Conservation (phyloP, 1,140 invertebrate genomes). For the Drosophila tristis region DNA sequence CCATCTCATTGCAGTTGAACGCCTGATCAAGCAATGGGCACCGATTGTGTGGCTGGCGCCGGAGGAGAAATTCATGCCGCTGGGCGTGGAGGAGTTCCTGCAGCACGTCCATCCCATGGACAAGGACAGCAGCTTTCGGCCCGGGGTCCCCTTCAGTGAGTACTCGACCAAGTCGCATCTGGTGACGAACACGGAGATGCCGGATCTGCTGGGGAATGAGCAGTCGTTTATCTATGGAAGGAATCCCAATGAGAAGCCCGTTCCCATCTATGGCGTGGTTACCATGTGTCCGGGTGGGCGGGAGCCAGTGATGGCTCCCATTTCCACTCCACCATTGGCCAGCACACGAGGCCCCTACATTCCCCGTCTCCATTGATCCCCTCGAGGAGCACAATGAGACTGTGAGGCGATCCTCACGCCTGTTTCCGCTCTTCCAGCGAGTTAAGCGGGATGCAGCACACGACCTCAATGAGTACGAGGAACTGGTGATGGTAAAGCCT, state of each 20-base stretch:
- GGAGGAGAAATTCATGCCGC: constrained; percentile 87
- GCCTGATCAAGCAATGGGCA: constrained; percentile 86
- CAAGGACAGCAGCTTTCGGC: constrained; percentile 68
- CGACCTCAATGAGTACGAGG: constrained; percentile 42
- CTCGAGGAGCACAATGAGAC: constrained; percentile 68
- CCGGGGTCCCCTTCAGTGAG: constrained; percentile 69
- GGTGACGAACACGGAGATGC: constrained; percentile 86
- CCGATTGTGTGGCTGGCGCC: constrained; percentile 88
- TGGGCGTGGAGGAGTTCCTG: constrained; percentile 87
- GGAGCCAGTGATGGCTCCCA: constrained; percentile 11
- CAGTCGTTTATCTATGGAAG: constrained; percentile 87
- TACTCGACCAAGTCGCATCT: constrained; percentile 85
- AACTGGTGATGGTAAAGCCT: constrained; percentile 27
- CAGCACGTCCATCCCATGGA: constrained; percentile 85
- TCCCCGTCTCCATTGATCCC: constrained; percentile 75
- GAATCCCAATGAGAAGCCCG: constrained; percentile 85
- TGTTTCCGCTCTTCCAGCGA: constrained; percentile 72
- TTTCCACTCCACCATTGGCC: constrained; percentile 13
- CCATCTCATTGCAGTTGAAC: constrained; percentile 83
- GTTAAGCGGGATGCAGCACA: constrained; percentile 50
- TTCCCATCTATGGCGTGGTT: constrained; percentile 87
- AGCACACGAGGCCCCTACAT: constrained; percentile 72
- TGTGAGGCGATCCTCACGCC: constrained; percentile 65
- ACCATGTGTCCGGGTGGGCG: constrained; percentile 66
- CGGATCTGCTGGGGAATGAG: constrained; percentile 85